These are phyloP conservation scores for Apostichopus parvimensis DNA, from an alignment of 35 echinoderm and acorn worm species.

Conservation along the genomic window DNA sequence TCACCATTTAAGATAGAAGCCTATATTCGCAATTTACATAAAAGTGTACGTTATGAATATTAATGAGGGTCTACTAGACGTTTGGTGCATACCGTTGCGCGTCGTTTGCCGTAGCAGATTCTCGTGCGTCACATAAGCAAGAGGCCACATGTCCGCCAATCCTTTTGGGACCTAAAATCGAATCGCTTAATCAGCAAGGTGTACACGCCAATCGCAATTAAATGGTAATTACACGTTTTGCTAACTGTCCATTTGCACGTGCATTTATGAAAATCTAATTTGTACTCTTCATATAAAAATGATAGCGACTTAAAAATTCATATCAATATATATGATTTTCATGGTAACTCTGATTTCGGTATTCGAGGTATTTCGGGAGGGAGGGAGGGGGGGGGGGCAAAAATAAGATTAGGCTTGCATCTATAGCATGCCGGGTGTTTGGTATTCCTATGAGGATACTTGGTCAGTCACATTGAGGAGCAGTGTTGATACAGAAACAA, in stretches of 20 bases:
- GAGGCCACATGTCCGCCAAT: not conserved
- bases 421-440: not conserved
- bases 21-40: not conserved
- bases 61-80: not conserved
- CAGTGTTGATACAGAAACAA: not conserved
- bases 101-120: not conserved
- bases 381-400: no score
- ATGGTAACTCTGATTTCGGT: no score
- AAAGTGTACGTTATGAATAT: constrained; percentile 15
- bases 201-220: not conserved
- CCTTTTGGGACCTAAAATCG: not conserved
- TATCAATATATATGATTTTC: not conserved
- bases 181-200: not conserved
- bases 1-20: not conserved
- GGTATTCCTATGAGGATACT: not conserved
- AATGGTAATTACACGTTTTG: constrained; percentile 2
- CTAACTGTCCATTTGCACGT: constrained; percentile 5
- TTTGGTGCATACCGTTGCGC: not conserved
- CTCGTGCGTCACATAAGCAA: not conserved
- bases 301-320: not conserved
- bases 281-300: not conserved
- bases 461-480: not conserved
- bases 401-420: no score
- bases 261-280: not conserved
- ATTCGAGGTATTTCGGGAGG: no score